phyloP scores from a whole-genome alignment of 2,888 invertebrate species.

The Pediacus dermestoides region DNA sequence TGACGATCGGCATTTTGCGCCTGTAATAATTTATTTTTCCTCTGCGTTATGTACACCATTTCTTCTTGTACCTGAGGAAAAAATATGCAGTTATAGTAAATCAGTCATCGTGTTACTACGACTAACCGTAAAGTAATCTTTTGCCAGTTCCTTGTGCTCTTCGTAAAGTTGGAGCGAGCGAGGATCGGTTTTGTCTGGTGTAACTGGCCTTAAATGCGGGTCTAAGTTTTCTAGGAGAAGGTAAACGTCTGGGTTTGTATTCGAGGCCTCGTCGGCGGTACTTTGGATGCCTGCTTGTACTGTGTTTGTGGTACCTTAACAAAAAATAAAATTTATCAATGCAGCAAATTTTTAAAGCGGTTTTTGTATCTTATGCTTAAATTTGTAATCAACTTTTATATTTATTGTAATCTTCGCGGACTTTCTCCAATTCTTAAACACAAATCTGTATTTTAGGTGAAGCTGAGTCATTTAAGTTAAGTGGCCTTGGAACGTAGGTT shows the following conservation, averaged over 20 bases:
- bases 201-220: slow-evolving; percentile 76
- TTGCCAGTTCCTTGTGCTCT: slow-evolving; percentile 82
- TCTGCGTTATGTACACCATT: slow-evolving; percentile 73
- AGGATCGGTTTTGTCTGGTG: slow-evolving; percentile 72
- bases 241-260: slow-evolving; percentile 52
- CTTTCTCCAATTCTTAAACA: too few species aligned
- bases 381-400: too few species aligned
- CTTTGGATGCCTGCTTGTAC: slow-evolving; percentile 39
- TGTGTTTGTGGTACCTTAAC: slow-evolving; percentile 8
- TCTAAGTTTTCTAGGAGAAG: slow-evolving; percentile 78
- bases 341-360: too few species aligned
- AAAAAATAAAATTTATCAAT: too few species aligned
- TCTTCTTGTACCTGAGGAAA: slow-evolving; percentile 71
- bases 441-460: too few species aligned
- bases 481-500: too few species aligned
- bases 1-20: slow-evolving; percentile 55
- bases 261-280: slow-evolving; percentile 22
- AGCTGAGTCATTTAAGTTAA: too few species aligned
- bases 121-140: slow-evolving; percentile 78
- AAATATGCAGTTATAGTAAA: background rate
- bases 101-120: background rate
- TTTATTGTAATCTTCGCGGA: too few species aligned
- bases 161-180: slow-evolving; percentile 83
- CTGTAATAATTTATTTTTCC: slow-evolving; percentile 71
- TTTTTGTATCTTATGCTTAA: too few species aligned